phyloP scores from a whole-genome alignment of 2,113 vertebrate species.

The Leiothrix lutea region DNA sequence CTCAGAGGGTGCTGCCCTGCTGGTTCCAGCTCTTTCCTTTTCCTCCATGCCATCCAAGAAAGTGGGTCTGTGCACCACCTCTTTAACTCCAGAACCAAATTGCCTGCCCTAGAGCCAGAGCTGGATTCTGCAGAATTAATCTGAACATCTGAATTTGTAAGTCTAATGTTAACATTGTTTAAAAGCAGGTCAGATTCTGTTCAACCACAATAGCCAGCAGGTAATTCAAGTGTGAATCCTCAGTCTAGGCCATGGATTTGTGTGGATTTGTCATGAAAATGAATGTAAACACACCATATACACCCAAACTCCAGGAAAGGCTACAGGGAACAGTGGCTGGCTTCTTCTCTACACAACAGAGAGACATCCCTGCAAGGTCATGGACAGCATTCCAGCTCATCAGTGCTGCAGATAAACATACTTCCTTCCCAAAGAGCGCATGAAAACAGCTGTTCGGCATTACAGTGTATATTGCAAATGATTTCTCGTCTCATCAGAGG shows the following conservation, averaged over 20 bases:
- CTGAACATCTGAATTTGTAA: neutral
- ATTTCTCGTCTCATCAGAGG: slow-evolving; percentile 45
- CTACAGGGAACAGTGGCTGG: neutral
- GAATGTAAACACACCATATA: neutral
- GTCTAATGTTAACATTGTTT: neutral
- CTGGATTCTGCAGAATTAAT: neutral
- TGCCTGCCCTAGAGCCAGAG: neutral
- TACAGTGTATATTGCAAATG: neutral
- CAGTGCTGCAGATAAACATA: neutral
- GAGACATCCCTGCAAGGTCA: neutral
- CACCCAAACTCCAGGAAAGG: neutral
- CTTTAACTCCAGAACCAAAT: neutral
- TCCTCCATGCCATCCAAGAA: neutral
- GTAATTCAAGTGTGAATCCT: neutral
- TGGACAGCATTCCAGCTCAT: slow-evolving; percentile 11
- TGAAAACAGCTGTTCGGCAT: slow-evolving; percentile 35
- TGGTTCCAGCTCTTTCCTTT: neutral
- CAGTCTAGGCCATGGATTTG: neutral
- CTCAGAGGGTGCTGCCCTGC: neutral
- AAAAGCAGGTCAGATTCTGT: neutral
- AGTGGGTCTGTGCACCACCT: neutral
- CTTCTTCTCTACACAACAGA: neutral
- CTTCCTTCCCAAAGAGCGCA: neutral
- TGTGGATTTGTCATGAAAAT: neutral
- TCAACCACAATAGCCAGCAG: neutral